Percentiles rank a stretch among this genome's conserved stretches.
Conservation (phyloP, 2,888 invertebrate species). For the Crossocerus cetratus region DNA sequence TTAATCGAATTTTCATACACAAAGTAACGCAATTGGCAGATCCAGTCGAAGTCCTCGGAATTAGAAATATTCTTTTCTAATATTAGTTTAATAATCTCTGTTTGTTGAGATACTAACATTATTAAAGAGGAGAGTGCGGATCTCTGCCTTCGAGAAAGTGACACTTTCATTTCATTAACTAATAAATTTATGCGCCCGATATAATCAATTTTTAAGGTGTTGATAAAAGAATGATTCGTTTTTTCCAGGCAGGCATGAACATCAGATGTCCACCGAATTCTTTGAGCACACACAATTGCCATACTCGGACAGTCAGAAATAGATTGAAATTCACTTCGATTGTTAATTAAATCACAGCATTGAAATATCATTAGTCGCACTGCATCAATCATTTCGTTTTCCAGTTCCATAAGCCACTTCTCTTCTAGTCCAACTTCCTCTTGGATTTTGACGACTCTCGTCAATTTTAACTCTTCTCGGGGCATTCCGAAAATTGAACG, state of each 20-base stretch:
- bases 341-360: conserved; percentile 66
- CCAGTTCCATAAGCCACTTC: conserved; percentile 83
- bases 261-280: conserved; percentile 83
- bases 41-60: conserved; percentile 81
- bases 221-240: conserved; percentile 73
- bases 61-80: conserved; percentile 71
- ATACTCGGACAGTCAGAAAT: conserved; percentile 82
- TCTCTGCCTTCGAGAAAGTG: conserved; percentile 78
- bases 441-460: conserved; percentile 31
- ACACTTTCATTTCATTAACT: conserved; percentile 80
- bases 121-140: conserved; percentile 79
- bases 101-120: conserved; percentile 79
- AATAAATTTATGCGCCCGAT: conserved; percentile 76
- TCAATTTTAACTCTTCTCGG: conserved; percentile 80
- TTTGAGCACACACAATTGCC: conserved; percentile 80
- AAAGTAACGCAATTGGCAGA: conserved; percentile 81
- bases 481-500: conserved; percentile 81
- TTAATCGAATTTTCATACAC: conserved; percentile 76
- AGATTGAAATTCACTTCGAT: conserved; percentile 76
- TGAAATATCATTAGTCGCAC: conserved; percentile 73
- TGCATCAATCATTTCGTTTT: conserved; percentile 79
- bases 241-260: conserved; percentile 79
- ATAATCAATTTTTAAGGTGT: conserved; percentile 78
- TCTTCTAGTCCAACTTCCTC: conserved; percentile 80
- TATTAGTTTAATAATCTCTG: conserved; percentile 78